Evolutionary conservation across 2,113 vertebrate species (phyloP).

Genomic region (Cairina moschata): DNA sequence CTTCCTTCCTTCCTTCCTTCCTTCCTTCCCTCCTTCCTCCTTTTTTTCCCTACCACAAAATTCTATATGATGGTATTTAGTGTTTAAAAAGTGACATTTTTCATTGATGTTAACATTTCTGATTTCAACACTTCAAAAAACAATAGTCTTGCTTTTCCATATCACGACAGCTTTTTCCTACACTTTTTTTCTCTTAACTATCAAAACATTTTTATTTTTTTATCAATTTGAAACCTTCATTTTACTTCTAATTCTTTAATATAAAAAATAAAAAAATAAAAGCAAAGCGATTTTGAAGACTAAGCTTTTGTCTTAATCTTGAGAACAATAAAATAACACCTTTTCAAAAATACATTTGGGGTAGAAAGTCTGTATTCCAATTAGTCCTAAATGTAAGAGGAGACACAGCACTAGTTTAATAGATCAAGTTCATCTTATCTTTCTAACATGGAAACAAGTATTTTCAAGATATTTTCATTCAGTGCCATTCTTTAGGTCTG

Average conservation of each 20-base stretch:
- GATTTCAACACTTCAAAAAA: background rate
- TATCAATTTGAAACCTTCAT: background rate
- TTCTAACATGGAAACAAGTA: background rate
- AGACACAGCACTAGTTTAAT: background rate
- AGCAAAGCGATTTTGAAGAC: background rate
- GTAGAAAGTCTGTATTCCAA: background rate
- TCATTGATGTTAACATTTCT: background rate
- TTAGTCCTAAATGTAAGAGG: background rate
- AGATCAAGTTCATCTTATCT: background rate
- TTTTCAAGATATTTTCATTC: background rate
- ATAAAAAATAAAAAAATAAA: background rate
- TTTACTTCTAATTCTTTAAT: background rate
- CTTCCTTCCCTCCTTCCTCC: no score
- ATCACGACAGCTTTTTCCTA: background rate
- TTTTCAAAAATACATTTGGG: background rate
- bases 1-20: no score
- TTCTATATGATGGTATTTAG: background rate
- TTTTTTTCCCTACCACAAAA: background rate
- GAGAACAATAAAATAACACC: background rate
- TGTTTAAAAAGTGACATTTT: background rate
- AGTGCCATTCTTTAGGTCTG: background rate
- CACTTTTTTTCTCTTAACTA: background rate
- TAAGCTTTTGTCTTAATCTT: background rate
- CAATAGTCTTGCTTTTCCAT: background rate
- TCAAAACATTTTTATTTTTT: background rate